Evolutionary conservation across 1,140 invertebrate species (phyloP), one percentile per base, ranked within the genome.

Genomic region (Diabrotica virgifera): DNA sequence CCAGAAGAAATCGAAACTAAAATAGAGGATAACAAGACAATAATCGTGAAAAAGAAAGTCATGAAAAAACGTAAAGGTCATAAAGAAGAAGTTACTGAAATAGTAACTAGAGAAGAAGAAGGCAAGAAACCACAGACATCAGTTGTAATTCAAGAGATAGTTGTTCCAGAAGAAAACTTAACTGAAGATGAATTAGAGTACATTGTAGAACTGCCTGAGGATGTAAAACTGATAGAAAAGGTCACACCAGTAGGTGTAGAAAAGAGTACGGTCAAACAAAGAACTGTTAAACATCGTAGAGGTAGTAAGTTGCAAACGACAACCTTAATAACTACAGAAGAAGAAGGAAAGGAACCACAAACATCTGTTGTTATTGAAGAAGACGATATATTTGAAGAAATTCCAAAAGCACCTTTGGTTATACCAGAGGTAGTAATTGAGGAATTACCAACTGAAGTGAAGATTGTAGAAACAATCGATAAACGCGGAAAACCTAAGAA

Each of bases 101-200:
- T 79, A 59, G 68, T 75, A 5, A 76, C 71, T 6, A 67, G 71
- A 0, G 72, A 80, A 65, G 74, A 79, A 70, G 67, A 74, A 46
- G 74, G 72, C 35, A 74, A 80, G 63, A 54, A 69, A 65, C 75
- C 76, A 6, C 54, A 68, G 64, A 74, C 68, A 24, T 71, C 66
- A 13, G 71, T 81, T 55, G 80, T 79, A 0, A 70, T 81, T 8
- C 78, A 82, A 68, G 80, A 84, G 70, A 68, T 72, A 14, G 51
- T 59, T 38, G 13, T 62, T 36, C 37, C 55, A 12, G 59, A 63
- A 60, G 52, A 68, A 11, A 52, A 69, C 50, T 11, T 58, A 58
- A 62, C 36, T 13, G 40, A n/a, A 54, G 12, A 58, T n/a, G 52
- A 71, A 64, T 59, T 65, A 11, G 77, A 72, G 62, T 71, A 74